Percentiles rank a stretch among this genome's conserved stretches.
Conservation (phyloP, 2,113 vertebrate species). For the Phyllostomus hastatus region DNA sequence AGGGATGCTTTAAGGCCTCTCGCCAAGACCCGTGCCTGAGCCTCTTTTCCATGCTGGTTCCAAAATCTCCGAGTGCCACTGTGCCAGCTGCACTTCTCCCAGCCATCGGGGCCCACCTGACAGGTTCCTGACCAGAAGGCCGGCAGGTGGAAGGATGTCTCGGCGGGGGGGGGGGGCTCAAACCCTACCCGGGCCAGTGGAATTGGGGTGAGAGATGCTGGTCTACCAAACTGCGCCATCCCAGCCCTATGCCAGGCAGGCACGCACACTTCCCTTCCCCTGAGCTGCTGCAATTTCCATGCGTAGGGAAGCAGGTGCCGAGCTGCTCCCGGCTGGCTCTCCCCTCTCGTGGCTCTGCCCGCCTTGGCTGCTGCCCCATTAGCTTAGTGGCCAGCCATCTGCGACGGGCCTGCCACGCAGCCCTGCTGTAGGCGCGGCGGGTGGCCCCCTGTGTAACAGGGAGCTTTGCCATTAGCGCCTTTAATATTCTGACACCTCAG, state of each 20-base stretch:
- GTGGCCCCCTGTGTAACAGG: conserved; percentile 94
- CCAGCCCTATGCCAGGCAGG: conserved; percentile 52
- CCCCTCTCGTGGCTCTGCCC: conserved; percentile 80
- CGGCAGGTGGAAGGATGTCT: background rate
- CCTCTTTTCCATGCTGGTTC: background rate
- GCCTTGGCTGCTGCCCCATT: conserved; percentile 95
- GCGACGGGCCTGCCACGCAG: conserved; percentile 85
- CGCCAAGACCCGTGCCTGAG: background rate
- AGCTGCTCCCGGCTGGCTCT: conserved; percentile 82
- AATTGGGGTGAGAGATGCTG: background rate
- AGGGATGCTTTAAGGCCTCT: conserved; percentile 5
- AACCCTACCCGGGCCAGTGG: background rate
- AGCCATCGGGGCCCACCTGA: background rate
- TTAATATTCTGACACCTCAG: conserved; percentile 98
- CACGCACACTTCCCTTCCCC: conserved; percentile 64
- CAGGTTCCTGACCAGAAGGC: background rate
- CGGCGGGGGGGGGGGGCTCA: no score
- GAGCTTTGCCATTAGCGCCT: conserved; percentile 99
- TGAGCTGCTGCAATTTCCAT: conserved; percentile 82
- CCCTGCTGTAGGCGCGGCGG: conserved; percentile 86
- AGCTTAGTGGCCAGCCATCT: conserved; percentile 97
- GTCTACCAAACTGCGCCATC: background rate
- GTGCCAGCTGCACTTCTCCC: background rate
- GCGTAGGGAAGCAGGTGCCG: conserved; percentile 85
- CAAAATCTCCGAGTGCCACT: background rate